A percentile compares a stretch with the other conserved stretches of the same genome.
phyloP scores from a whole-genome alignment of 2,888 invertebrate genomes.

The Sphecodes monilicornis region DNA sequence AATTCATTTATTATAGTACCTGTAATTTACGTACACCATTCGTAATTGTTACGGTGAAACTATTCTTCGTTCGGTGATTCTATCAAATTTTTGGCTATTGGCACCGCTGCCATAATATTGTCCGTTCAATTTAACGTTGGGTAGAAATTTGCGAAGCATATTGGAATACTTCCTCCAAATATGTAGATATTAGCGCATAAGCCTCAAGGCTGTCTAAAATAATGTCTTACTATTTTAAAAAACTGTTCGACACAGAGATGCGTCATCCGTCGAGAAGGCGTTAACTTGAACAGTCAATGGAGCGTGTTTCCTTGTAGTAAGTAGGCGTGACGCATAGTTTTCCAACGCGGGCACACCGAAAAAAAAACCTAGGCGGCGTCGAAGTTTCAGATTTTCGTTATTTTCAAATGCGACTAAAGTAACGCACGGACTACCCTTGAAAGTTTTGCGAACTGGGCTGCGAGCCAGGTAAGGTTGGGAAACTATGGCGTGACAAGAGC shows the following conservation, averaged over 20 bases:
- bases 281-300: slow-evolving; percentile 13
- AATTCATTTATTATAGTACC: not conserved
- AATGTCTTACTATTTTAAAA: not conserved
- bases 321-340: not conserved
- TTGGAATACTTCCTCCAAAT: not conserved
- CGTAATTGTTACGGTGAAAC: slow-evolving; percentile 20
- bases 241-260: not conserved
- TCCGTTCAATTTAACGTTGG: slow-evolving; percentile 7
- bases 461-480: not conserved
- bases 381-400: not conserved
- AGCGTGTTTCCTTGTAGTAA: slow-evolving; percentile 2
- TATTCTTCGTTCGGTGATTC: not conserved
- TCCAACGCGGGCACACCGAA: not conserved
- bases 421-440: not conserved
- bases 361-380: not conserved
- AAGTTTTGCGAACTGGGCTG: not conserved
- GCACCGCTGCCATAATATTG: not conserved
- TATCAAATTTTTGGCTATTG: not conserved
- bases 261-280: slow-evolving; percentile 2
- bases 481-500: not conserved
- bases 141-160: not conserved
- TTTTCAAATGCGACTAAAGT: not conserved
- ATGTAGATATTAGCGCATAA: not conserved
- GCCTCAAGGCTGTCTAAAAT: not conserved
- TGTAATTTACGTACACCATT: not conserved